Evolutionary conservation across 2,797 vertebrate species (phyloP).

Genomic region (Gymnoscopelus braueri): DNA sequence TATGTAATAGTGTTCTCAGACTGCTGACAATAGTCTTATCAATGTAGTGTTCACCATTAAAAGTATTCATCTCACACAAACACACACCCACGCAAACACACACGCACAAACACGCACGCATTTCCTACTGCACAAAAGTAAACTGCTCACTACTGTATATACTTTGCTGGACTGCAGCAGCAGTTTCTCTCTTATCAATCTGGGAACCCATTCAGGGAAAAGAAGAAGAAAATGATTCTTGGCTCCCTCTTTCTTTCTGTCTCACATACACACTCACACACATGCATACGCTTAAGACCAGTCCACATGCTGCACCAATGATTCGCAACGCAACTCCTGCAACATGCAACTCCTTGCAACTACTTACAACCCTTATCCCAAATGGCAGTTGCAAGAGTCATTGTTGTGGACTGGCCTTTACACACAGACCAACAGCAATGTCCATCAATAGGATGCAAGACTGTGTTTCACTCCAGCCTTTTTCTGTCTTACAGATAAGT

Average conservation of each 20-base stretch:
- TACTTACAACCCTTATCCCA: no score
- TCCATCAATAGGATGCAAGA: constrained; percentile 42
- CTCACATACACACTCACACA: constrained; percentile 6
- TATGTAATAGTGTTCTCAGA: constrained; percentile 34
- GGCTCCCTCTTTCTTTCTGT: background rate
- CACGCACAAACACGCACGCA: background rate
- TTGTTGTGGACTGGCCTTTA: no score
- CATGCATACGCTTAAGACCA: no score
- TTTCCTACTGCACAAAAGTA: constrained; percentile 9
- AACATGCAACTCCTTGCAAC: no score
- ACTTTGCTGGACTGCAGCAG: constrained; percentile 20
- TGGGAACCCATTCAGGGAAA: no score
- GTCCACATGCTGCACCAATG: no score
- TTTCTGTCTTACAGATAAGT: constrained; percentile 28
- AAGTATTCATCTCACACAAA: constrained; percentile 16
- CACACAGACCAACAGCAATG: constrained; percentile 14
- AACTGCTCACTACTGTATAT: constrained; percentile 29
- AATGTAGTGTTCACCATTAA: constrained; percentile 42
- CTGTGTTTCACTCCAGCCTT: constrained; percentile 25
- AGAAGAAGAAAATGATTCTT: no score
- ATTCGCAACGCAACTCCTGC: no score
- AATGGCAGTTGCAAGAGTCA: no score
- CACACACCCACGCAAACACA: background rate
- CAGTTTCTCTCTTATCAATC: background rate
- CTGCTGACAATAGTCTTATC: constrained; percentile 11